Conservation (phyloP, 2,113 vertebrate genomes). For the Lanius collurio region DNA sequence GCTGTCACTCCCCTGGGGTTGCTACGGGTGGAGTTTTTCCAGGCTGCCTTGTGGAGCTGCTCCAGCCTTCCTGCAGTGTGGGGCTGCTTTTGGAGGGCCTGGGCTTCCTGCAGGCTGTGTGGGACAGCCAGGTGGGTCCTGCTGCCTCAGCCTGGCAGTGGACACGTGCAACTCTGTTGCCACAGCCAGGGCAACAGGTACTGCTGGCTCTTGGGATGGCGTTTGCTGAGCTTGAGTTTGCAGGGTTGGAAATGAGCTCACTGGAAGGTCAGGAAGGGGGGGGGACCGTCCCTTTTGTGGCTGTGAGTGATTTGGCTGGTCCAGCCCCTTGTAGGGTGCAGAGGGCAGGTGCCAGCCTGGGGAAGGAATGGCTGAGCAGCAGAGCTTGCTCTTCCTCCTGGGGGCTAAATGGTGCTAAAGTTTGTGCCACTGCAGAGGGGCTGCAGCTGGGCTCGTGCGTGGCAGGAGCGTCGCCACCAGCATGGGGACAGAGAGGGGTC, state of each 20-base stretch:
- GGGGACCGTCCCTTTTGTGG: background rate
- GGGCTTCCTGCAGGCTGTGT: background rate
- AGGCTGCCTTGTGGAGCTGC: background rate
- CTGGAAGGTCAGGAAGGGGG: background rate
- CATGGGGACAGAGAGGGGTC: background rate
- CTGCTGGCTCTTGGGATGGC: background rate
- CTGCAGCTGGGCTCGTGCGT: rapidly evolving
- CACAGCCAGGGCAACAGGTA: background rate
- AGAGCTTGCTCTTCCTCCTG: background rate
- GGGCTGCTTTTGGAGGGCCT: background rate
- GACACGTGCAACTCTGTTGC: background rate
- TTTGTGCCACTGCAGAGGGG: background rate
- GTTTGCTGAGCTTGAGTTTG: background rate
- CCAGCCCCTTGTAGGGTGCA: background rate
- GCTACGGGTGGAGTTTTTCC: background rate
- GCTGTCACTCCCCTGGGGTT: background rate
- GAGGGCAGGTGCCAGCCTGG: background rate
- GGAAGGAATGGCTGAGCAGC: background rate
- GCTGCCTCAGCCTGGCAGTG: background rate
- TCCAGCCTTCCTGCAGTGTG: background rate
- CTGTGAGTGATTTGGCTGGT: background rate
- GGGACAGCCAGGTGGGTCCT: background rate
- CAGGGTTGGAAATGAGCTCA: background rate
- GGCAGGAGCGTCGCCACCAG: background rate
- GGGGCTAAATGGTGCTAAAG: background rate